Base-by-base conservation (phyloP, 2,888 invertebrate species). In the Craniophora ligustri region DNA sequence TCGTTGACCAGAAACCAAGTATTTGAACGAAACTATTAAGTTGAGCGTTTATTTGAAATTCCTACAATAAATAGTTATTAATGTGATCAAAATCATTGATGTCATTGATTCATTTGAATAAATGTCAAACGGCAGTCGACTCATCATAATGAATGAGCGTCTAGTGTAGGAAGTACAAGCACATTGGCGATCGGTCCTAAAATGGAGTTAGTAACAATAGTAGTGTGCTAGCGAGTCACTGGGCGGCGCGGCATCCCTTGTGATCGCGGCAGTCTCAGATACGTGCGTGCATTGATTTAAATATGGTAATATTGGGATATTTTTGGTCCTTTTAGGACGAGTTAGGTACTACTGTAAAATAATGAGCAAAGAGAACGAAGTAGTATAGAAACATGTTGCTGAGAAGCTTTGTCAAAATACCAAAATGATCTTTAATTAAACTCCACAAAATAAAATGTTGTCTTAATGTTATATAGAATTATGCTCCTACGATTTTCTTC, bases 171-270 rank as follows among this genome's bases (percentile, higher is more conserved):
- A 50, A 68, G 59, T 50, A 42, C 32, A 21, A 35, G 40, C 15
- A 41, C 8, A 30, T 34, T 11, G 30, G 28, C 28, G 23, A 19
- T 32, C 23, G n/a, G 2, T 35, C 53, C 53, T 21, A 48, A 70
- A 55, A 58, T 44, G 69, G 69, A 26, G 28, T 18, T 41, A 16
- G 34, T 42, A 47, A 56, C 49, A 39, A 72, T 48, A 51, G 53
- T 32, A 26, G 40, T 47, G 11, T 40, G 48, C 56, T 11, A 40
- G 48, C 55, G 55, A 72, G 68, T 82, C 82, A 81, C 68, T n/a
- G n/a, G n/a, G n/a, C 65, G 68, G 48, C 45, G 63, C 55, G 75
- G 83, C 79, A 85, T 85, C 79, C 76, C 74, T 78, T 76, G 54
- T 45, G 53, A 67, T 50, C 54, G 58, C 75, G 76, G 76, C 81